A percentile compares a stretch with the other conserved stretches of the same genome.
phyloP scores from a whole-genome alignment of 2,888 invertebrate species.

The Caenorhabditis angaria region DNA sequence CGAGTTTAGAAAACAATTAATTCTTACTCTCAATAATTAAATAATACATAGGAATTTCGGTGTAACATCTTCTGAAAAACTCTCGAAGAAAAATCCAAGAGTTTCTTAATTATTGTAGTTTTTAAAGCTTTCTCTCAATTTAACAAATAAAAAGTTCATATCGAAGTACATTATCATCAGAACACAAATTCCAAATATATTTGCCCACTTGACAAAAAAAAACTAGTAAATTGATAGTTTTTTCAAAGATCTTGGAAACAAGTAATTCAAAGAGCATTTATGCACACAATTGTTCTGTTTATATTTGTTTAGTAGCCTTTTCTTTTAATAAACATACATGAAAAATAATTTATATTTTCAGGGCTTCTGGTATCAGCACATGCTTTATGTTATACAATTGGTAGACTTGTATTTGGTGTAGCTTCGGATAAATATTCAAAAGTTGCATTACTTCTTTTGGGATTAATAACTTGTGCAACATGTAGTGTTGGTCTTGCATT shows the following conservation, averaged over 20 bases:
- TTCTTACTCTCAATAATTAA: no score
- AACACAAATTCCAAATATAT: not conserved
- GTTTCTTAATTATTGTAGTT: no score
- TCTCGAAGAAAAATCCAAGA: no score
- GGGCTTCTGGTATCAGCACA: conserved; percentile 54
- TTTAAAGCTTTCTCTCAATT: no score
- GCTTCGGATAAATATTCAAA: conserved; percentile 46
- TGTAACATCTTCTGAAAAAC: no score
- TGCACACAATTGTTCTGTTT: not conserved
- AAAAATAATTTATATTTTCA: conserved; percentile 21
- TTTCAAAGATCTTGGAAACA: not conserved
- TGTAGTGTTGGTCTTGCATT: conserved; percentile 31
- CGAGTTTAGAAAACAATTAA: no score
- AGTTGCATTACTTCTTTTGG: conserved; percentile 37
- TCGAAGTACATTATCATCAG: not conserved
- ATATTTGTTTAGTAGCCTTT: not conserved
- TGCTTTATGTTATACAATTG: conserved; percentile 51
- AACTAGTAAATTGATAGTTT: no score
- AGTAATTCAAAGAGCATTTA: not conserved
- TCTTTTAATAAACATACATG: no score
- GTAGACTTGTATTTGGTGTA: conserved; percentile 50
- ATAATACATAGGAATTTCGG: no score
- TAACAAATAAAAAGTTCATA: not conserved
- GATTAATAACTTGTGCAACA: conserved; percentile 29
- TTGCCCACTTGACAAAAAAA: not conserved